Conservation (phyloP, 2,888 invertebrate genomes). For the Thyatira batis region DNA sequence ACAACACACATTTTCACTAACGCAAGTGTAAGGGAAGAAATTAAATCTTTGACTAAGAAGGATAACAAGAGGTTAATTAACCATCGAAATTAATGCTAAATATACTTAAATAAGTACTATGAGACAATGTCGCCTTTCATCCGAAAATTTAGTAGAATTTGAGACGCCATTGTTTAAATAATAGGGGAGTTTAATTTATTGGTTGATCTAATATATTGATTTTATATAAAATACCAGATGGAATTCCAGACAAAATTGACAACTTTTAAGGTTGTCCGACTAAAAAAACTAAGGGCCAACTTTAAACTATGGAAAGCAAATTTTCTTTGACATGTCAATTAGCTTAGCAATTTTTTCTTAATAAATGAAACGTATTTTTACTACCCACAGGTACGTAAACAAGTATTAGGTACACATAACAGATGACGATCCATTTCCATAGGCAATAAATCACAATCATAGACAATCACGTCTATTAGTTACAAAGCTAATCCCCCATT, state of each 20-base stretch:
- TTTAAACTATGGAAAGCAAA: too few species aligned
- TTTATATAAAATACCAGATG: neutral
- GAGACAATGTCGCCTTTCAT: neutral
- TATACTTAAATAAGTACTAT: too few species aligned
- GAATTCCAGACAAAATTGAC: too few species aligned
- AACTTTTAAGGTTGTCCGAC: too few species aligned
- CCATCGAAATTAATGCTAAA: too few species aligned
- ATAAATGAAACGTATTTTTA: too few species aligned
- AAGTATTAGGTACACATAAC: neutral
- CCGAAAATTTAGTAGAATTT: neutral
- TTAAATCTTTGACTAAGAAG: too few species aligned
- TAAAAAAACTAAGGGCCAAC: too few species aligned
- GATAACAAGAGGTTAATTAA: neutral
- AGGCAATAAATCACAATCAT: slow-evolving; percentile 29
- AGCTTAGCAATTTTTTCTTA: too few species aligned
- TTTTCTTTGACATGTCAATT: too few species aligned
- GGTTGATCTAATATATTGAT: neutral
- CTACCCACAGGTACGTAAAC: neutral
- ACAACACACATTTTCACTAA: too few species aligned
- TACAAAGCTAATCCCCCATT: slow-evolving; percentile 11
- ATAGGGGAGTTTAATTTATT: neutral
- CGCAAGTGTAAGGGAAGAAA: too few species aligned
- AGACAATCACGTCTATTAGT: slow-evolving; percentile 20
- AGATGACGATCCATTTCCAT: neutral
- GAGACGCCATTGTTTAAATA: neutral